These are phyloP conservation scores for Heteromormyrus szaboi DNA, from an alignment of 2,797 vertebrate genomes.

Conservation along the genomic window DNA sequence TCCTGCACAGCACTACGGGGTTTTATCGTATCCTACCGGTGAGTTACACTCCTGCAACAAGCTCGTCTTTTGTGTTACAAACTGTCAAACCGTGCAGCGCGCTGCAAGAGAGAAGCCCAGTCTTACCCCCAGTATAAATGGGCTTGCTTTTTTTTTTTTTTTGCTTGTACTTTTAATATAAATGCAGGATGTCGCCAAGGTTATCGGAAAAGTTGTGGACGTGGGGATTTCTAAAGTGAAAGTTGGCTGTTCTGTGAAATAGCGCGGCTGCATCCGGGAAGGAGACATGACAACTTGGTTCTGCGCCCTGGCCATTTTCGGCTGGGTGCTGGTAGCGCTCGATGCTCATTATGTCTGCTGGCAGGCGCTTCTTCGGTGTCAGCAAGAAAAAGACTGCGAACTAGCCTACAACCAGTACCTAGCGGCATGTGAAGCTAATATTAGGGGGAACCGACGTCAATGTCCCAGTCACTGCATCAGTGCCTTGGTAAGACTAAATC, in stretches of 20 bases:
- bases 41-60: not conserved
- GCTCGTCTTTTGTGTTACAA: conserved; percentile 4
- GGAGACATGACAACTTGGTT: conserved; percentile 58
- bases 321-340: conserved; percentile 50
- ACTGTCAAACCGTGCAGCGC: conserved; percentile 1
- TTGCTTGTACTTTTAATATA: not conserved
- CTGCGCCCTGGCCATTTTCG: conserved; percentile 48
- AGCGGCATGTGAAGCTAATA: conserved; percentile 61
- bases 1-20: not conserved
- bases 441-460: conserved; percentile 50
- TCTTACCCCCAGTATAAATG: not conserved
- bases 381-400: conserved; percentile 63
- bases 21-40: not conserved
- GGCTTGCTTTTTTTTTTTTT: not conserved
- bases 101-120: not conserved
- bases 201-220: not conserved
- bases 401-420: conserved; percentile 64
- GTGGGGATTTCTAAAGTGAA: conserved; percentile 19
- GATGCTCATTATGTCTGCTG: conserved; percentile 65
- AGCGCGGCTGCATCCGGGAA: conserved; percentile 38
- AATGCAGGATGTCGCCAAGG: conserved; percentile 10
- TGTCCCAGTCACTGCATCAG: conserved; percentile 73
- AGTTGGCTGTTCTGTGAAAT: conserved; percentile 26
- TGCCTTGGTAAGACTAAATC: conserved; percentile 64
- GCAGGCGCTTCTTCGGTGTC: conserved; percentile 66